Base-by-base conservation (phyloP, 2,888 invertebrate species). In the Chloromyia formosa region DNA sequence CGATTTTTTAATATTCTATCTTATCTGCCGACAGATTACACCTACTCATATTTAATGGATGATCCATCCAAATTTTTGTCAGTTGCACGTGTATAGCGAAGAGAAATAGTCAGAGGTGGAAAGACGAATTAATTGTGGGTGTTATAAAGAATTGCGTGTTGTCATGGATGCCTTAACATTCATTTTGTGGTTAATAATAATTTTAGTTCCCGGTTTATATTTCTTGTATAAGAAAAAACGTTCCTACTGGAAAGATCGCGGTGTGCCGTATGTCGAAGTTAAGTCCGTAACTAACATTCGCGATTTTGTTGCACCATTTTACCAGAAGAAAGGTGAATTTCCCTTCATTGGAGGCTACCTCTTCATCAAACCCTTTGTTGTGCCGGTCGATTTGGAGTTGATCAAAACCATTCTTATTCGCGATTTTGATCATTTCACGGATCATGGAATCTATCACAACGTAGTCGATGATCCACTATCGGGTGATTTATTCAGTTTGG, bases 401-500 rank as follows among this genome's bases (percentile, higher is more conserved):
- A 79, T 84, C 5, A 81, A 79, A 45, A 78, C 78, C 40, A 81
- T 86, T 18, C 76, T 85, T 0, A 78, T 79, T 1, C 81, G 76
- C 12, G 81, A 85, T 77, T 82, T 82, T 0, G 80, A 80, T 9
- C 76, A 80, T 66, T 85, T 85, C 54, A 80, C 79, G 42, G 82
- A 82, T 49, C 83, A 84, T 20, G 84, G 83, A 0, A 76, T 84
- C 5, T 84, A 82, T 71, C 76, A 79, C 10, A 83, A 84, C 74
- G 78, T 79, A 14, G 64, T 74, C 1, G 79, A 77, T 5, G 87
- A 87, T 77, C 85, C 86, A 2, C 76, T 87, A 5, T 82, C 84
- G 0, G 83, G 80, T 0, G 84, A 87, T 79, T 77, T 87, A 0
- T 80, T 86, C 45, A 83, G 83, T 62, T 77, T 86, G 79, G 85